Evolutionary conservation across 2,888 invertebrate genomes (phyloP).

Genomic region (Noctua janthe): DNA sequence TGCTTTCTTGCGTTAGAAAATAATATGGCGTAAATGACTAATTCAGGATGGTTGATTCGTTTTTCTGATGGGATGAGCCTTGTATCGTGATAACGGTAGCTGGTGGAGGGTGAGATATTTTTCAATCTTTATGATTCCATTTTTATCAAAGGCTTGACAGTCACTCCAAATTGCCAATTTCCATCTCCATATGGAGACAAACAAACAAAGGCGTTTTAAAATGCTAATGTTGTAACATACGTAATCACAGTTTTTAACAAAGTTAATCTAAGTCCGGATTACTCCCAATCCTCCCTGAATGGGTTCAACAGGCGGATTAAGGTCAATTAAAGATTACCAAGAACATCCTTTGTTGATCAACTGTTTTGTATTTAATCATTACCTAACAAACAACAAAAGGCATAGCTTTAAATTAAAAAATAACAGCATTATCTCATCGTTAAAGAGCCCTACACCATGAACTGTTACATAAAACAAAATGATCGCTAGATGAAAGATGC

Average conservation of each 20-base stretch:
- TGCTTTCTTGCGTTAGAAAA: slow-evolving; percentile 37
- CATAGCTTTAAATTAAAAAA: slow-evolving; percentile 25
- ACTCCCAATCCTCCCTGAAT: slow-evolving; percentile 35
- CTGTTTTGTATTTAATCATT: slow-evolving; percentile 31
- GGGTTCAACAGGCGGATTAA: slow-evolving; percentile 18
- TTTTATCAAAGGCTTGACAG: background rate
- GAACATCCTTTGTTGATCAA: slow-evolving; percentile 27
- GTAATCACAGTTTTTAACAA: slow-evolving; percentile 8
- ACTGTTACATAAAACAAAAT: slow-evolving; percentile 50
- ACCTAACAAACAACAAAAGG: slow-evolving; percentile 21
- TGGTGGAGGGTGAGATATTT: too few species aligned
- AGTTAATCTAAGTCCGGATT: slow-evolving; percentile 16
- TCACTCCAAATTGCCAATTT: background rate
- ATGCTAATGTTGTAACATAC: background rate
- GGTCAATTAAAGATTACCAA: slow-evolving; percentile 18
- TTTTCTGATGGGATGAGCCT: background rate
- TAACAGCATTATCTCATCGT: slow-evolving; percentile 16
- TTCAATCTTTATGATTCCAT: background rate
- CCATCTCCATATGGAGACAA: background rate
- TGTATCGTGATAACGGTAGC: background rate
- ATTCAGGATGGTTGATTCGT: slow-evolving; percentile 9
- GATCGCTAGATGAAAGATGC: background rate
- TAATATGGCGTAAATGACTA: slow-evolving; percentile 27
- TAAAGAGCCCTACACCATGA: slow-evolving; percentile 29
- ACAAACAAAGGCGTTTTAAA: background rate